Conservation (phyloP, 2,113 vertebrate species). For the Deroptyus accipitrinus region DNA sequence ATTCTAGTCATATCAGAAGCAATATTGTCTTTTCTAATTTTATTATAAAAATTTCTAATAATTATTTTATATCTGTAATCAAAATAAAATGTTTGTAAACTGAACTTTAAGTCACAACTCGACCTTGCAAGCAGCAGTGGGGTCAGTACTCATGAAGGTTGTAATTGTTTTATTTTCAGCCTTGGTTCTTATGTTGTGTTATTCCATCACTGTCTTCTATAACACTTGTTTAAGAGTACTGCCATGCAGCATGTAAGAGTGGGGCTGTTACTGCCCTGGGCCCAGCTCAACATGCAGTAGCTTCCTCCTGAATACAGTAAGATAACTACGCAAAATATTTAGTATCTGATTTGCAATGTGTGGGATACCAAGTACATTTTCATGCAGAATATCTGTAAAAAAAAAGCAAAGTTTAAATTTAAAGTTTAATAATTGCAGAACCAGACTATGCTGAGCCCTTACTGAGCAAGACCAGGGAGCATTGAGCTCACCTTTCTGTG, state of each 20-base stretch:
- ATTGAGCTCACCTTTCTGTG: not conserved
- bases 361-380: not conserved
- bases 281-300: not conserved
- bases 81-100: not conserved
- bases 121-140: accelerated
- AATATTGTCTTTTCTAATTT: not conserved
- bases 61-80: not conserved
- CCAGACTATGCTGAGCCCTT: not conserved
- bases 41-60: not conserved
- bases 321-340: not conserved
- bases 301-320: not conserved
- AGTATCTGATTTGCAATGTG: not conserved
- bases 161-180: not conserved
- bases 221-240: not conserved
- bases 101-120: not conserved
- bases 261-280: not conserved
- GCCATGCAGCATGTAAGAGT: not conserved
- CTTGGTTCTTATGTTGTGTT: not conserved
- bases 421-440: not conserved
- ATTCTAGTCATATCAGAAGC: not conserved
- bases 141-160: not conserved
- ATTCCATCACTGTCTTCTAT: not conserved
- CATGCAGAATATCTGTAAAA: not conserved
- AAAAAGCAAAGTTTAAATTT: not conserved
- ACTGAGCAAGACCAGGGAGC: accelerated